These are phyloP conservation scores for Agrilus biguttatus DNA, from an alignment of 2,888 invertebrate species.

Conservation along the genomic window DNA sequence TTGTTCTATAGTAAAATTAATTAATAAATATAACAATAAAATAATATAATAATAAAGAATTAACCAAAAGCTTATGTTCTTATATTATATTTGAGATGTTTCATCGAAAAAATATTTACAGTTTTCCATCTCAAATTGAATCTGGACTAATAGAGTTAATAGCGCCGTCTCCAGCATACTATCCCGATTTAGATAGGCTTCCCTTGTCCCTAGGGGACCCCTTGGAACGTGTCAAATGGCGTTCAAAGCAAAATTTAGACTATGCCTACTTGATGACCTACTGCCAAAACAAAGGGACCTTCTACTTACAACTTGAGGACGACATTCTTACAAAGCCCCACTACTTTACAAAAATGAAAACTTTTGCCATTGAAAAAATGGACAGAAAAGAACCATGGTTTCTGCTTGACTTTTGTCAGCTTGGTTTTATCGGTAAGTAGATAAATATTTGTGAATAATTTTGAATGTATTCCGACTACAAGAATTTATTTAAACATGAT, in stretches of 20 bases:
- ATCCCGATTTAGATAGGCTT: slow-evolving; percentile 70
- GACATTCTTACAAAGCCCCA: slow-evolving; percentile 79
- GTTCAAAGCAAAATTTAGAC: slow-evolving; percentile 91
- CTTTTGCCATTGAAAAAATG: slow-evolving; percentile 64
- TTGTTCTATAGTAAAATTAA: too few species aligned
- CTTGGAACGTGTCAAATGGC: slow-evolving; percentile 72
- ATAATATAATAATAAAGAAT: too few species aligned
- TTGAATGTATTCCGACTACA: too few species aligned
- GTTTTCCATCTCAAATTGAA: slow-evolving; percentile 61
- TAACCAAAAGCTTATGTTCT: too few species aligned
- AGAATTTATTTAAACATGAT: too few species aligned
- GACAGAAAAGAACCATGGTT: slow-evolving; percentile 71
- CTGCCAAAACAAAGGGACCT: slow-evolving; percentile 72
- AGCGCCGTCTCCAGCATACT: slow-evolving; percentile 71
- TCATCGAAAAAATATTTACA: slow-evolving; percentile 21
- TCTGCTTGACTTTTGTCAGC: slow-evolving; percentile 80
- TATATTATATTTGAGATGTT: slow-evolving; percentile 6
- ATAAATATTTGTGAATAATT: background rate
- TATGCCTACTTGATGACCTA: slow-evolving; percentile 91
- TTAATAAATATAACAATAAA: too few species aligned
- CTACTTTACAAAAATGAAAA: slow-evolving; percentile 74
- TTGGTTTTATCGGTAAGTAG: slow-evolving; percentile 77
- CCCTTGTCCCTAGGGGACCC: slow-evolving; percentile 75
- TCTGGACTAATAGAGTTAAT: slow-evolving; percentile 79
- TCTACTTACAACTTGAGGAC: slow-evolving; percentile 88